phyloP scores from a whole-genome alignment of 2,797 vertebrate species.

The Cynodonichthys magdalenae region DNA sequence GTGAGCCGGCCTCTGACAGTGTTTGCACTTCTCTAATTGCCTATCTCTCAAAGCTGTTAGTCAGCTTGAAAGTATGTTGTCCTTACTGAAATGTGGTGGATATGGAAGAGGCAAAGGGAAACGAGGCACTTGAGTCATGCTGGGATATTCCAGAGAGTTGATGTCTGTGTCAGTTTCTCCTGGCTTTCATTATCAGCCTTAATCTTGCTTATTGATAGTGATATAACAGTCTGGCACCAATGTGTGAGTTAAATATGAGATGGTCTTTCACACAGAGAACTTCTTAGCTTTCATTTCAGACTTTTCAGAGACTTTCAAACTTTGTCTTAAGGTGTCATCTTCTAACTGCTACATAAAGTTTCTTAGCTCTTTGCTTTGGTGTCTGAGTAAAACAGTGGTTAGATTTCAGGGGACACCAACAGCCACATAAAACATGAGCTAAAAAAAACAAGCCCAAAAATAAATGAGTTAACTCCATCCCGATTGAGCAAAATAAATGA shows the following conservation, averaged over 20 bases:
- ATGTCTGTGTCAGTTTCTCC: background rate
- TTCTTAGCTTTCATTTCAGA: background rate
- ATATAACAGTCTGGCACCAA: background rate
- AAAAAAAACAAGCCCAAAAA: no score
- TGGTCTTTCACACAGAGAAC: background rate
- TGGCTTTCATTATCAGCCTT: background rate
- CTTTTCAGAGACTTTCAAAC: no score
- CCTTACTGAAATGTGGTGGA: constrained; percentile 43
- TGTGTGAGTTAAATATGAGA: background rate
- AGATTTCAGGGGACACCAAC: no score
- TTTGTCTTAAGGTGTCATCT: background rate
- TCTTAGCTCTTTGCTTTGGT: no score
- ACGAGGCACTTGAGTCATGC: constrained; percentile 7
- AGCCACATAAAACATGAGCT: no score
- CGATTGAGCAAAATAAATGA: no score
- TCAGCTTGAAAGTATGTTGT: constrained; percentile 66
- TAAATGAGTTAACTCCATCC: no score
- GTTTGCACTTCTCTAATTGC: constrained; percentile 39
- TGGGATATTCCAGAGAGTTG: constrained; percentile 3
- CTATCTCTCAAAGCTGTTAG: constrained; percentile 37
- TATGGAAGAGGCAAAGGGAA: constrained; percentile 12
- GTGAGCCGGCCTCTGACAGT: constrained; percentile 28
- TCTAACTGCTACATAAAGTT: no score
- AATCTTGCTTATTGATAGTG: background rate
- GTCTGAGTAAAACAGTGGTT: no score